phyloP scores from a whole-genome alignment of 2,797 vertebrate species.

The Pangasius sanitwongsei region DNA sequence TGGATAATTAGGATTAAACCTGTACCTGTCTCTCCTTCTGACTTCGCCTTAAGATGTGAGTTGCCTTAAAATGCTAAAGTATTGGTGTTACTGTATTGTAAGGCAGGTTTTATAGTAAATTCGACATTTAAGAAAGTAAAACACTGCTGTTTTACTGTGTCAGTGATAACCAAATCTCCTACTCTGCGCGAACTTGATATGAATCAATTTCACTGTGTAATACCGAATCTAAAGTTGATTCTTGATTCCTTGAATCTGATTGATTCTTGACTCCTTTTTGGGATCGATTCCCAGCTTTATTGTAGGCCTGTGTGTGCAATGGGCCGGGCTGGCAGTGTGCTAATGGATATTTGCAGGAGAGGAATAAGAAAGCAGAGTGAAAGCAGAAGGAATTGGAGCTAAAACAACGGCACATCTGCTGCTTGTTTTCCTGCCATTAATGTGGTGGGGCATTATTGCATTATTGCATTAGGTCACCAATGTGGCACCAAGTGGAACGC shows the following conservation, averaged over 20 bases:
- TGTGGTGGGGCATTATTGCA: background rate
- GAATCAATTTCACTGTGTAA: background rate
- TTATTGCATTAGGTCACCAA: background rate
- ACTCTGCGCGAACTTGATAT: background rate
- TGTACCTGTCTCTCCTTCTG: background rate
- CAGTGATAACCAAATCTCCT: no score
- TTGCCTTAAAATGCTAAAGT: background rate
- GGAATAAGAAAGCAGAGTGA: background rate
- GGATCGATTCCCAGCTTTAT: background rate
- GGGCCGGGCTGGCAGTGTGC: conserved; percentile 66
- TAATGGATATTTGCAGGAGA: background rate
- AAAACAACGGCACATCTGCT: conserved; percentile 26
- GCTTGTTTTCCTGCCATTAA: background rate
- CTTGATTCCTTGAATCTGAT: background rate
- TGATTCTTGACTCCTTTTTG: background rate
- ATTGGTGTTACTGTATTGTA: background rate
- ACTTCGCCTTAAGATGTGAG: background rate
- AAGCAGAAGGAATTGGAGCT: conserved; percentile 12
- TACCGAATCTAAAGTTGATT: background rate
- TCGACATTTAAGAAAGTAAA: background rate
- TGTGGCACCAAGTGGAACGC: background rate
- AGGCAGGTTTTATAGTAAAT: background rate
- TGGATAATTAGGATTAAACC: background rate
- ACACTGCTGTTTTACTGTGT: background rate
- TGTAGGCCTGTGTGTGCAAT: conserved; percentile 51